Evolutionary conservation across 2,113 vertebrate species (phyloP).

Genomic region (Balaeniceps rex): DNA sequence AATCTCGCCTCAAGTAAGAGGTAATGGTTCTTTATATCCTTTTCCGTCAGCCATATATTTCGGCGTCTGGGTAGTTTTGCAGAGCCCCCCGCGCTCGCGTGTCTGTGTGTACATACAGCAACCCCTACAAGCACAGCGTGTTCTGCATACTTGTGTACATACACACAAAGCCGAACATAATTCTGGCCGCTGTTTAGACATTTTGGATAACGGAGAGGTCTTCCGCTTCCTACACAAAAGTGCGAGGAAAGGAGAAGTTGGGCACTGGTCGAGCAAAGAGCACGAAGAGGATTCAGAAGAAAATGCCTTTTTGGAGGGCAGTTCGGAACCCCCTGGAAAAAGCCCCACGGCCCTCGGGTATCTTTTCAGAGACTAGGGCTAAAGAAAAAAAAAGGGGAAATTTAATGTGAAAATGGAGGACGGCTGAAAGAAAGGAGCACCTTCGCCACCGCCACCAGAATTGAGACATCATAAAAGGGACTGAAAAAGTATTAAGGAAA

Average conservation of each 20-base stretch:
- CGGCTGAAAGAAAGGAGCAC: background rate
- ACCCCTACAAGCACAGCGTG: slow-evolving; percentile 11
- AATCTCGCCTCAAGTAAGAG: slow-evolving; percentile 45
- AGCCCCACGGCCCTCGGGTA: background rate
- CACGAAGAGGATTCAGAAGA: background rate
- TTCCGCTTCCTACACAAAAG: background rate
- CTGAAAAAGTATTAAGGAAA: slow-evolving; percentile 52
- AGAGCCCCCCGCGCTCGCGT: background rate
- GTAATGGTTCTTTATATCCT: slow-evolving; percentile 54
- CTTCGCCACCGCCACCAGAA: background rate
- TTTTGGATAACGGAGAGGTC: slow-evolving; percentile 29
- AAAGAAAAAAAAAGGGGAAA: background rate
- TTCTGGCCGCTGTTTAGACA: background rate
- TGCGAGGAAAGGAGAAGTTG: background rate
- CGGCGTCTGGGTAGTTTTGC: background rate
- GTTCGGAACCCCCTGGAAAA: background rate
- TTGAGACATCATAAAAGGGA: background rate
- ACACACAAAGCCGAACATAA: slow-evolving; percentile 30
- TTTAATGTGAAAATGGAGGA: background rate
- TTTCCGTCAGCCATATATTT: slow-evolving; percentile 27
- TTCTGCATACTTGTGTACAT: slow-evolving; percentile 6
- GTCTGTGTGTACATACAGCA: slow-evolving; percentile 47
- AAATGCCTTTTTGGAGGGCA: background rate
- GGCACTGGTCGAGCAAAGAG: background rate
- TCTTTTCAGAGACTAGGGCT: background rate